Conservation (phyloP, 2,797 vertebrate genomes). For the Spondyliosoma cantharus region DNA sequence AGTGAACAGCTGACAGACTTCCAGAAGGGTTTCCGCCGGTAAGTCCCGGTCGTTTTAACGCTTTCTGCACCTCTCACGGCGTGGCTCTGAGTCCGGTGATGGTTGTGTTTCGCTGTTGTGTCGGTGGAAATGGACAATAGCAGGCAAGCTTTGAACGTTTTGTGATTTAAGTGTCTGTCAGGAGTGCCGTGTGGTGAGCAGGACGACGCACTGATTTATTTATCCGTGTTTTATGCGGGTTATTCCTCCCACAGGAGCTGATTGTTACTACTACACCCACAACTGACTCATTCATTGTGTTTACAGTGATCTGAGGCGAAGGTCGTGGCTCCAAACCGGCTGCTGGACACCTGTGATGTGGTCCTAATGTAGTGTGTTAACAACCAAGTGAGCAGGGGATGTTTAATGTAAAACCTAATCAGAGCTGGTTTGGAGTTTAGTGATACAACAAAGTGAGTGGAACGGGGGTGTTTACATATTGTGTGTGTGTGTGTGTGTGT, state of each 20-base stretch:
- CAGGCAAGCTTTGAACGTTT: background rate
- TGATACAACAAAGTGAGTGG: background rate
- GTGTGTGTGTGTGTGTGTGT: background rate
- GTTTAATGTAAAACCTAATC: background rate
- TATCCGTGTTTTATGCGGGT: background rate
- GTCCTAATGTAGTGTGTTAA: no score
- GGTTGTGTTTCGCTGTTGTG: background rate
- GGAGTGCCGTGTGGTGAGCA: background rate
- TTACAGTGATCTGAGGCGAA: background rate
- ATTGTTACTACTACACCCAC: background rate
- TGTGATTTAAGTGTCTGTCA: fast-evolving
- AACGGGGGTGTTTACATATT: background rate
- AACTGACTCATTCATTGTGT: conserved; percentile 34
- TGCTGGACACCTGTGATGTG: conserved; percentile 11
- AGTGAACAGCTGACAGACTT: conserved; percentile 38
- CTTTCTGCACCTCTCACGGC: background rate
- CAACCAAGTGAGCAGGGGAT: background rate
- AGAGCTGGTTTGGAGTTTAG: background rate
- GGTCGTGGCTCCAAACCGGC: background rate
- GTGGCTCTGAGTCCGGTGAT: background rate
- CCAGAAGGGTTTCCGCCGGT: conserved; percentile 44
- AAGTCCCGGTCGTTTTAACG: conserved; percentile 26
- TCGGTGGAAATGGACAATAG: background rate
- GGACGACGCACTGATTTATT: conserved; percentile 11
- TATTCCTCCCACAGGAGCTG: background rate